A percentile compares a stretch with the other conserved stretches of the same genome.
Conservation (phyloP, 2,888 invertebrate genomes). For the Allacma fusca region DNA sequence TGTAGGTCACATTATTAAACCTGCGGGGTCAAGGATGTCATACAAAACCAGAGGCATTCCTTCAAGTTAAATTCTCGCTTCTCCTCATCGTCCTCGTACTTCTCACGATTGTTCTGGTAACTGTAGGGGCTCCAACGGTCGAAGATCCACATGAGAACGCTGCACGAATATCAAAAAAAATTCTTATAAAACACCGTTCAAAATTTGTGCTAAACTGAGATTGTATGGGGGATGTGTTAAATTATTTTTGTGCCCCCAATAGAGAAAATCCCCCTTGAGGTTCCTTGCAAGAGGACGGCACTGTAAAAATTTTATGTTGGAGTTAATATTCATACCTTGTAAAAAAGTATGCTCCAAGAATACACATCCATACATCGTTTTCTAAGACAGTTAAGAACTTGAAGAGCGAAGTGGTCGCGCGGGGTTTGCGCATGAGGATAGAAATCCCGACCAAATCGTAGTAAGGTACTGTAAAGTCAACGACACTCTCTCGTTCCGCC, state of each 20-base stretch:
- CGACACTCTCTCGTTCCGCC: conserved; percentile 91
- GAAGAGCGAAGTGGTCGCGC: conserved; percentile 92
- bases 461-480: conserved; percentile 97
- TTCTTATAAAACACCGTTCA: too few relatives aligned
- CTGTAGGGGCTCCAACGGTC: conserved; percentile 98
- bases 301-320: too few relatives aligned
- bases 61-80: conserved; percentile 93
- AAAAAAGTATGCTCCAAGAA: conserved; percentile 92
- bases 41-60: conserved; percentile 98
- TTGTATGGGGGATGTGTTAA: too few relatives aligned
- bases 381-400: conserved; percentile 96
- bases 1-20: too few relatives aligned
- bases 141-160: conserved; percentile 87
- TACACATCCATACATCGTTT: conserved; percentile 95
- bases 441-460: conserved; percentile 88
- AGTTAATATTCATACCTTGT: conserved; percentile 72
- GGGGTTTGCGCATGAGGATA: conserved; percentile 83
- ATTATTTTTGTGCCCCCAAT: too few relatives aligned
- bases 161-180: too few relatives aligned
- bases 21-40: conserved; percentile 95
- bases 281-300: too few relatives aligned
- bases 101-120: conserved; percentile 91
- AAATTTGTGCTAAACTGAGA: too few relatives aligned
- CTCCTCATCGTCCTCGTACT: conserved; percentile 91
- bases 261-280: too few relatives aligned